Evolutionary conservation across 2,888 invertebrate species (phyloP).

Genomic region (Stegophylla sp.): DNA sequence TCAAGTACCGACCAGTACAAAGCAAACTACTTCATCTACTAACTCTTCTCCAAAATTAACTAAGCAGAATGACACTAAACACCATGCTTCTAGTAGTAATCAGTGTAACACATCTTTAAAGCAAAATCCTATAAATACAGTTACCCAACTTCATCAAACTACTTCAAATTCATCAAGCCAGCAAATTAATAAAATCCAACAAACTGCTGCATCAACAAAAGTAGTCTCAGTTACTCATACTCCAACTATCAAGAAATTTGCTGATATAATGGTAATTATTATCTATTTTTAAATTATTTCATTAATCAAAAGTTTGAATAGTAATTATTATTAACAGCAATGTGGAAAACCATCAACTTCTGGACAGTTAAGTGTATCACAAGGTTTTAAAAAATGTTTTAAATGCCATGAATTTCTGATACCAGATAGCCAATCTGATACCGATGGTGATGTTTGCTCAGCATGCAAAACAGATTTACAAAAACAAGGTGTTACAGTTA

Average conservation of each 20-base stretch:
- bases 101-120: neutral
- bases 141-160: neutral
- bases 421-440: too few relatives aligned
- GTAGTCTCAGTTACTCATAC: neutral
- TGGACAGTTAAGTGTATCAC: neutral
- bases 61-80: constrained; percentile 20
- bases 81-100: neutral
- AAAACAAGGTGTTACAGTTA: constrained; percentile 28
- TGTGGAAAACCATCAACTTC: neutral
- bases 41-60: neutral
- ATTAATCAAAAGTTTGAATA: neutral
- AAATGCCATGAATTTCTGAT: neutral
- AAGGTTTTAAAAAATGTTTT: neutral
- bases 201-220: neutral
- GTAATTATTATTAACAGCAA: neutral
- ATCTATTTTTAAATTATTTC: neutral
- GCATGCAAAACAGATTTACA: constrained; percentile 19
- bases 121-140: neutral
- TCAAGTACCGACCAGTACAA: neutral
- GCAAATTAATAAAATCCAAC: neutral
- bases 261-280: neutral
- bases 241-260: neutral
- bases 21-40: neutral
- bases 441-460: constrained; percentile 6
- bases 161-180: neutral